Percentiles rank a stretch among this genome's conserved stretches.
phyloP scores from a whole-genome alignment of 2,113 vertebrate genomes.

The Gadus macrocephalus region DNA sequence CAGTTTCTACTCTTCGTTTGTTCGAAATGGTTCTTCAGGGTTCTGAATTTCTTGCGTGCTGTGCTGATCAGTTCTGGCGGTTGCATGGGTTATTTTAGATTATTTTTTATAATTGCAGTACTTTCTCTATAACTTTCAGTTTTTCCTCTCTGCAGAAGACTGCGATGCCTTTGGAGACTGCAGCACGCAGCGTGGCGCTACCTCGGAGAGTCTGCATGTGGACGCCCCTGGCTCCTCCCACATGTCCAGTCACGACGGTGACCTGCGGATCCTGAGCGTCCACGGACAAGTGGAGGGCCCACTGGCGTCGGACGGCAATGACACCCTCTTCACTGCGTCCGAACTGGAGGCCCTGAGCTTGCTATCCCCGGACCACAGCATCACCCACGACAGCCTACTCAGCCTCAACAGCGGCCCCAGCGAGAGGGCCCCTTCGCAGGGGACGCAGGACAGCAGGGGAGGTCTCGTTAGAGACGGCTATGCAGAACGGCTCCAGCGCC shows the following conservation, averaged over 20 bases:
- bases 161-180: slow-evolving; percentile 30
- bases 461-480: slow-evolving; percentile 30
- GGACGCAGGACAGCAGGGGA: slow-evolving; percentile 26
- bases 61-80: no score
- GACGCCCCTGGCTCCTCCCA: slow-evolving; percentile 28
- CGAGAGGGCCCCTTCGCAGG: not conserved
- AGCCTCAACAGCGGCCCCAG: no score
- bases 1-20: no score
- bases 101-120: no score
- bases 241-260: slow-evolving; percentile 9
- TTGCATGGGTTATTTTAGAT: no score
- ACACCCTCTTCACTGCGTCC: slow-evolving; percentile 38
- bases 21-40: no score
- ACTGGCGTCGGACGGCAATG: slow-evolving; percentile 30
- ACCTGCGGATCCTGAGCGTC: slow-evolving; percentile 54
- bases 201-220: slow-evolving; percentile 17
- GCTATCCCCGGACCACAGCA: slow-evolving; percentile 40
- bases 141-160: slow-evolving; percentile 31
- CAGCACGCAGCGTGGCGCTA: slow-evolving; percentile 4
- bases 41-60: no score
- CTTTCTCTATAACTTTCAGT: no score
- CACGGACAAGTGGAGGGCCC: slow-evolving; percentile 48
- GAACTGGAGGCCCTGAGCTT: slow-evolving; percentile 52
- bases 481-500: slow-evolving; percentile 33
- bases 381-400: slow-evolving; percentile 18